Evolutionary conservation across 2,113 vertebrate species (phyloP).

Genomic region (Myxocyprinus asiaticus): DNA sequence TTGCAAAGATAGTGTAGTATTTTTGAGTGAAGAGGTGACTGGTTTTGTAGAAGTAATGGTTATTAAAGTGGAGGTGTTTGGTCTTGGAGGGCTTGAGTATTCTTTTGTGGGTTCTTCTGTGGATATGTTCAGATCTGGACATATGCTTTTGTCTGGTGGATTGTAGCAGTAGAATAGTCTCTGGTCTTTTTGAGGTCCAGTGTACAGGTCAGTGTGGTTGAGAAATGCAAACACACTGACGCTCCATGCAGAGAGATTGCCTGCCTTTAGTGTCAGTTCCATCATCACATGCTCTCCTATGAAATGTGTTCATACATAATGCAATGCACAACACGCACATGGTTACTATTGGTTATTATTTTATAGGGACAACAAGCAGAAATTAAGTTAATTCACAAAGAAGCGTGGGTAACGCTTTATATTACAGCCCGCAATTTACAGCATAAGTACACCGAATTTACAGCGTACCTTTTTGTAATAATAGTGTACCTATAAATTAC

Average conservation of each 20-base stretch:
- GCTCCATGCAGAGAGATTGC: conserved; percentile 15
- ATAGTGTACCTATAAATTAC: too few species aligned
- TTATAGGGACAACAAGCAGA: too few species aligned
- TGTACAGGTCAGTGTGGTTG: conserved; percentile 37
- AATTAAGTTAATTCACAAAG: too few species aligned
- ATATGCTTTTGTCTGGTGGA: not conserved
- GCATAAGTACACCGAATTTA: too few species aligned
- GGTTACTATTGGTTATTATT: not conserved
- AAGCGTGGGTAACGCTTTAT: too few species aligned
- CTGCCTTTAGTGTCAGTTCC: conserved; percentile 10
- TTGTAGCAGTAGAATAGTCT: conserved; percentile 12
- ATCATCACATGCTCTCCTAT: conserved; percentile 20
- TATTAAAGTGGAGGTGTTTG: too few species aligned
- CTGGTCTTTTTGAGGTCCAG: not conserved
- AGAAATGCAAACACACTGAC: conserved; percentile 2
- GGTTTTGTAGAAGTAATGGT: not conserved
- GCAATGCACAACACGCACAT: not conserved
- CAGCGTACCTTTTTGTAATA: too few species aligned
- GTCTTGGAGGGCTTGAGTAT: not conserved
- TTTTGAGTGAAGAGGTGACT: not conserved
- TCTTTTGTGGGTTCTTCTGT: not conserved
- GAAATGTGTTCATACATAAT: not conserved
- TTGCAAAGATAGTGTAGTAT: not conserved
- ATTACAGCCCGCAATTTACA: too few species aligned
- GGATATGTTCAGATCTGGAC: not conserved